Evolutionary conservation across 2,797 vertebrate genomes (phyloP).

Genomic region (Poeciliopsis gracilis): DNA sequence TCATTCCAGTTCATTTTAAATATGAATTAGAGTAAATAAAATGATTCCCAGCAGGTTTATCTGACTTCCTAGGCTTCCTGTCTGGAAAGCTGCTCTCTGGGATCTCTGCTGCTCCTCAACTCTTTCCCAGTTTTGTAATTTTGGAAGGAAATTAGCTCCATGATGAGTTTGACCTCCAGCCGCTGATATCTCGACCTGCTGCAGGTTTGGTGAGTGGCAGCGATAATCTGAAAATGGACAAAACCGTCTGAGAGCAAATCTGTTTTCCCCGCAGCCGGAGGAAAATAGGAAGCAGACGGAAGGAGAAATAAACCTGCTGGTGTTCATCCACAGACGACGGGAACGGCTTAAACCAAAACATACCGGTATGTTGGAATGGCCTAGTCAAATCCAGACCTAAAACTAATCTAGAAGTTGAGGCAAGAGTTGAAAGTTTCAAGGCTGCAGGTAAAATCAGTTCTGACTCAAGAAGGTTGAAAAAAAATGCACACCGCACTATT

Average conservation of each 20-base stretch:
- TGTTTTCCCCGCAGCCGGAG: conserved; percentile 14
- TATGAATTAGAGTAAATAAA: conserved; percentile 19
- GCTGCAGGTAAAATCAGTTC: not conserved
- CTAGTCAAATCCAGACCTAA: not conserved
- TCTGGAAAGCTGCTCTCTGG: conserved; percentile 3
- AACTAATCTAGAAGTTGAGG: not conserved
- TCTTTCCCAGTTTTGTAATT: conserved; percentile 12
- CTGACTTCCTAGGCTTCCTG: conserved; percentile 35
- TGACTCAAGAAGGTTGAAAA: not conserved
- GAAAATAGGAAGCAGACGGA: conserved; percentile 3
- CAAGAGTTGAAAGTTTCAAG: not conserved
- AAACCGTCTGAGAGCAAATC: conserved; percentile 23
- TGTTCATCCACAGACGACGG: not conserved
- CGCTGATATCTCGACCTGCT: conserved; percentile 16
- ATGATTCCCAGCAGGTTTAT: not conserved
- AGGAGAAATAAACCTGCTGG: not conserved
- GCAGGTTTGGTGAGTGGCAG: conserved; percentile 22
- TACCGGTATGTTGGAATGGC: not conserved
- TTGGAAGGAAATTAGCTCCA: conserved; percentile 24
- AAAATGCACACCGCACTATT: not conserved
- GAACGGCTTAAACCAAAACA: not conserved
- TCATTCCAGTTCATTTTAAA: not conserved
- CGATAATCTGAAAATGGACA: conserved; percentile 33
- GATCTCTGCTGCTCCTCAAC: conserved; percentile 25
- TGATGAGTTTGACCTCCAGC: conserved; percentile 2